These are phyloP conservation scores for Cuculus canorus DNA, from an alignment of 2,797 vertebrate species.

Conservation along the genomic window DNA sequence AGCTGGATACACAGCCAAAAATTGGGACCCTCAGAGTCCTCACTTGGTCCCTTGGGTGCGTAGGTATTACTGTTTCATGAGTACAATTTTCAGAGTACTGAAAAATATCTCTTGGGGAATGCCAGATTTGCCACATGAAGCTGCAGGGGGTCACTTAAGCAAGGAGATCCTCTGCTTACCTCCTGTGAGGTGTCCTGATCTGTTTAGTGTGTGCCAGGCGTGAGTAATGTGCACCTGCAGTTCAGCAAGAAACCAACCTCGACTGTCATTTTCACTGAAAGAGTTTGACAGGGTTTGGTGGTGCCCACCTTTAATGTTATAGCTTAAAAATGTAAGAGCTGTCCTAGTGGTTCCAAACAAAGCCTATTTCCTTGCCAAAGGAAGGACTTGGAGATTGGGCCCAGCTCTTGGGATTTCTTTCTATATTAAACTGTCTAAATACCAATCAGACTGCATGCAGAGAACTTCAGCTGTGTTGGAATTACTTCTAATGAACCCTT, in stretches of 20 bases:
- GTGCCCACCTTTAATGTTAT: background rate
- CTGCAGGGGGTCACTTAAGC: background rate
- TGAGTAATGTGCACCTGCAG: fast-evolving
- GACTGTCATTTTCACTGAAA: background rate
- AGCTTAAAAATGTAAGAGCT: background rate
- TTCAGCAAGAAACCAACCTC: background rate
- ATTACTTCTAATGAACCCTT: background rate
- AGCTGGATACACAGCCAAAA: background rate
- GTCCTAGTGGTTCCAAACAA: background rate
- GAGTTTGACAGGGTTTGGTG: background rate
- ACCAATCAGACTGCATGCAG: background rate
- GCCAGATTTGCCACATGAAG: background rate
- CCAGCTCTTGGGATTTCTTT: background rate
- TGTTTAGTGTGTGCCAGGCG: background rate
- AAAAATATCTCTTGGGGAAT: background rate
- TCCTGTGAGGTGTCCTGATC: background rate
- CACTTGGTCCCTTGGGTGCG: background rate
- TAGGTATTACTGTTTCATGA: background rate
- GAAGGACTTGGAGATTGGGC: background rate
- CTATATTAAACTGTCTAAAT: background rate
- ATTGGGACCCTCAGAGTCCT: background rate
- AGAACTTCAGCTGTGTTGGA: background rate
- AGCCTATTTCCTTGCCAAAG: background rate
- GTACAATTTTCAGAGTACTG: background rate
- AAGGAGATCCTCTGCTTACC: background rate